These are phyloP conservation scores for Atrichornis clamosus DNA, from an alignment of 2,113 vertebrate species.

Conservation along the genomic window DNA sequence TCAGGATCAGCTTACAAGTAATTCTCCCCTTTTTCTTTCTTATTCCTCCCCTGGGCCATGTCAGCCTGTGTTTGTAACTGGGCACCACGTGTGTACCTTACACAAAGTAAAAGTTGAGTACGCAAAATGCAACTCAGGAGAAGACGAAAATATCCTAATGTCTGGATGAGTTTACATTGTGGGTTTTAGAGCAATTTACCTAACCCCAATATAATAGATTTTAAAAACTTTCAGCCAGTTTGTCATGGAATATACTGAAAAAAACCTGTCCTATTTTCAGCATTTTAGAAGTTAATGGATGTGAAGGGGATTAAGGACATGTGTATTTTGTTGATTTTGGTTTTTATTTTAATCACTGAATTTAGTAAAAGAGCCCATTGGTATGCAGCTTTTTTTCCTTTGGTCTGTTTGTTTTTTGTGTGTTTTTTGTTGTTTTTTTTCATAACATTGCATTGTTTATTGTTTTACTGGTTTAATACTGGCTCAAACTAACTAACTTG, in stretches of 20 bases:
- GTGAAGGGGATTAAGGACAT: background rate
- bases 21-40: background rate
- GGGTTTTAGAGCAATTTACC: background rate
- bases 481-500: background rate
- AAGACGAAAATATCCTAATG: background rate
- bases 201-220: background rate
- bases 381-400: background rate
- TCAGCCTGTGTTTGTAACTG: background rate
- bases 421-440: background rate
- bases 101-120: background rate
- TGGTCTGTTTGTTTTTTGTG: background rate
- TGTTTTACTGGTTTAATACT: background rate
- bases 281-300: background rate
- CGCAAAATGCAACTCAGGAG: background rate
- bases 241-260: background rate
- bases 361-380: background rate
- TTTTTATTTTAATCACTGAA: background rate
- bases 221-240: background rate
- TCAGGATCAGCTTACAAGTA: background rate
- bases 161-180: background rate
- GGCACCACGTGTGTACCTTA: background rate
- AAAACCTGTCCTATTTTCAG: background rate
- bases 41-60: background rate
- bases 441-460: background rate
- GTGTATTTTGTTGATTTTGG: background rate